A percentile compares a stretch with the other conserved stretches of the same genome.
phyloP scores from a whole-genome alignment of 1,140 invertebrate genomes.

The Drosophila melanogaster region DNA sequence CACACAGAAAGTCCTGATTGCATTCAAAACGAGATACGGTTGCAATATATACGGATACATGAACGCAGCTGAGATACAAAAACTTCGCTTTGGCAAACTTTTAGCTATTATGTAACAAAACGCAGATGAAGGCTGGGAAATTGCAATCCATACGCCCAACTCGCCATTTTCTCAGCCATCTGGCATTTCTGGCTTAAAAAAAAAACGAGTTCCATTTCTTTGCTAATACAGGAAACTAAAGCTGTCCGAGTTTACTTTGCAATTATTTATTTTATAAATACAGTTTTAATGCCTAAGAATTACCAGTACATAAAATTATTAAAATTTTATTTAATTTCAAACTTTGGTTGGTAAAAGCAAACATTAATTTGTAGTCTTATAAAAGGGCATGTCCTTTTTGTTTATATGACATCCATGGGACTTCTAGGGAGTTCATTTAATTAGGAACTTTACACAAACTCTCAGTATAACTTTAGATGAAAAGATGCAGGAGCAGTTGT shows the following conservation, averaged over 20 bases:
- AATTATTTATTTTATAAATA: neutral
- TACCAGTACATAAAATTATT: too few relatives aligned
- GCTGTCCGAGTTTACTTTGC: too few relatives aligned
- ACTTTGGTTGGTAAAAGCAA: too few relatives aligned
- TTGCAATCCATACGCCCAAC: constrained; percentile 5
- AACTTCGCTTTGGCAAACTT: constrained; percentile 39
- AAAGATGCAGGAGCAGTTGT: neutral
- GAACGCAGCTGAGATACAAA: constrained; percentile 38
- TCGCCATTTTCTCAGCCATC: neutral
- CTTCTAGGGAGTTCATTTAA: constrained; percentile 7
- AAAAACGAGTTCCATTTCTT: neutral
- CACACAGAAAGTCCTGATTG: constrained; percentile 19
- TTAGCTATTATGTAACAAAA: constrained; percentile 32
- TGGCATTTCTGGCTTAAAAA: neutral
- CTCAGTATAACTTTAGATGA: neutral
- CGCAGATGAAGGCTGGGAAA: constrained; percentile 9
- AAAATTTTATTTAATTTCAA: too few relatives aligned
- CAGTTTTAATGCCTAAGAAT: neutral
- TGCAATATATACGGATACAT: constrained; percentile 32
- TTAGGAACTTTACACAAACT: constrained; percentile 24
- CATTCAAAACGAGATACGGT: constrained; percentile 22
- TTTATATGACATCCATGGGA: neutral
- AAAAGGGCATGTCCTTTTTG: neutral
- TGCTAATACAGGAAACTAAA: neutral
- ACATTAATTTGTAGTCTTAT: neutral